Conservation (phyloP, 2,888 invertebrate species). For the Cheilosia urbana region DNA sequence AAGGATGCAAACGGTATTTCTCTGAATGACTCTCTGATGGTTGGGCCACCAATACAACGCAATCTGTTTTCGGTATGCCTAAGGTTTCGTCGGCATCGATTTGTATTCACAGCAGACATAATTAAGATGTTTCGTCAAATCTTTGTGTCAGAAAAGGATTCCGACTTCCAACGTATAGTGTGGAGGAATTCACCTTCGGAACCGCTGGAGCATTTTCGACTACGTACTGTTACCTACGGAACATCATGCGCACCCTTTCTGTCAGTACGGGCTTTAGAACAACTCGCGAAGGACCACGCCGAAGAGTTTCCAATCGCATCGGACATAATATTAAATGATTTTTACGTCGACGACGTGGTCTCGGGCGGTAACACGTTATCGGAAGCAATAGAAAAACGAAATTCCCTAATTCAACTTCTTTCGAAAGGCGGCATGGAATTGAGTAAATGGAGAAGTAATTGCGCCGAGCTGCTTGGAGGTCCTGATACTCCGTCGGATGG, state of each 20-base stretch:
- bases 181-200: too few relatives aligned
- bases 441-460: too few relatives aligned
- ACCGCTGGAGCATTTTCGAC: too few relatives aligned
- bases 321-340: constrained; percentile 8
- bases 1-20: neutral
- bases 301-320: constrained; percentile 9
- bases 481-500: too few relatives aligned
- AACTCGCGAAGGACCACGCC: constrained; percentile 5
- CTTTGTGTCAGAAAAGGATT: constrained; percentile 1
- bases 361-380: neutral
- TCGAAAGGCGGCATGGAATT: too few relatives aligned
- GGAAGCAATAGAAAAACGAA: neutral
- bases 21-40: neutral
- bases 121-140: constrained; percentile 32
- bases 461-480: too few relatives aligned
- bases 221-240: too few relatives aligned
- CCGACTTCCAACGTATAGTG: too few relatives aligned
- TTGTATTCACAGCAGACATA: constrained; percentile 5
- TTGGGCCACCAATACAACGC: constrained; percentile 25
- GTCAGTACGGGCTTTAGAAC: constrained; percentile 1
- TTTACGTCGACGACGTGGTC: constrained; percentile 13
- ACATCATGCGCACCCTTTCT: neutral
- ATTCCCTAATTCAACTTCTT: neutral
- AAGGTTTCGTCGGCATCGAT: neutral
- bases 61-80: too few relatives aligned